Evolutionary conservation across 2,888 invertebrate species (phyloP), one percentile per base, ranked within the genome.

Genomic region (Steinernema scapterisci): DNA sequence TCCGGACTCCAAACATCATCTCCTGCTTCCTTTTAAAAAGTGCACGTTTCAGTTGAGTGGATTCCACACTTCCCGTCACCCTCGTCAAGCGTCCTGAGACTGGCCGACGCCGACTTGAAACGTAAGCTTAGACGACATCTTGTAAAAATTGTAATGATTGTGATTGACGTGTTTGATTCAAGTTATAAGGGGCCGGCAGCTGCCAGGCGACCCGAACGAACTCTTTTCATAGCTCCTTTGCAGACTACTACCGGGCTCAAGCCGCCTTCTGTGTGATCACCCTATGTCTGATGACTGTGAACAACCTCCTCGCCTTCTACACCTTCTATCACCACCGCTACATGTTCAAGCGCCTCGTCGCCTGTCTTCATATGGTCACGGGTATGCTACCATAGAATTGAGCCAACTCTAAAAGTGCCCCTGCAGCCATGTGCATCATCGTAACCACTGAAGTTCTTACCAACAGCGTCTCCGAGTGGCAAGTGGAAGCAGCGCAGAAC

Each of bases 31-130:
- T 38, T 38, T 72, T 45, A 43, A 21, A 72, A 46, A 23, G 9
- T 23, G 1, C 27, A 38, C 25, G 43, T 11, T 84, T 75, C 79
- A 86, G 86, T 79, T 48, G 85, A 86, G 76, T 86, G 85, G 84
- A 86, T 85, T 74, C 84, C 86, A 1, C 86, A 86, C 73, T 86
- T 86, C 74, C 86, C 86, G n/a, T 84, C 86, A 23, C 84, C 84
- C n/a, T 63, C 70, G n/a, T 80, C 79, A 27, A 77, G 77, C 31
- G 77, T 86, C 27, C 79, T 80, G 0, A 80, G 86, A n/a, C 76
- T 86, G 48, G 85, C 85, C 2, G 84, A 82, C 63, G 80, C 80
- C 9, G 82, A 87, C 54, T 71, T 86, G 56, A 84, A 84, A 75
- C 86, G 85, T 86, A 76, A 76, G 82, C 23, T 31, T 31, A 38